phyloP scores from a whole-genome alignment of 2,797 vertebrate genomes.

The Lophotriccus pileatus region DNA sequence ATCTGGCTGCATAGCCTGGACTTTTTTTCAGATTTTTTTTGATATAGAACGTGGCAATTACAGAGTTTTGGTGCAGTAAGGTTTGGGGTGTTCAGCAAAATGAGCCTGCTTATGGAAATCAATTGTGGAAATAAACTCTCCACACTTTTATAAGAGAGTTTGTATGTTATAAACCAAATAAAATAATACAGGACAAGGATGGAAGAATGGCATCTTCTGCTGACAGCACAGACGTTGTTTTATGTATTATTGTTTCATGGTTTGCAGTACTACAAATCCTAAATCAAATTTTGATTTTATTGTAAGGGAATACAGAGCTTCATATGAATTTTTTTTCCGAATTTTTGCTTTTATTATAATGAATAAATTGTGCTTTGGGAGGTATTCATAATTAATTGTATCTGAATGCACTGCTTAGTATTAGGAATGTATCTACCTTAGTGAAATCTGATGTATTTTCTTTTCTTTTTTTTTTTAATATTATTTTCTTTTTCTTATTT shows the following conservation, averaged over 20 bases:
- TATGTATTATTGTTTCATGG: background rate
- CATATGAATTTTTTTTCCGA: background rate
- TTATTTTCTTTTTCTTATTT: background rate
- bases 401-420: background rate
- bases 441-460: rapidly evolving
- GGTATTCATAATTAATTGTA: background rate
- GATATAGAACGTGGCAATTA: background rate
- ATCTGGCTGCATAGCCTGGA: background rate
- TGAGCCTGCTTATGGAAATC: background rate
- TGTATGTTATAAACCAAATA: background rate
- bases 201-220: background rate
- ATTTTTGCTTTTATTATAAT: background rate
- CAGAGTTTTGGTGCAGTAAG: background rate
- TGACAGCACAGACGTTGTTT: background rate
- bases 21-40: background rate
- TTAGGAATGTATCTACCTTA: background rate
- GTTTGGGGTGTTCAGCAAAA: background rate
- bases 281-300: background rate
- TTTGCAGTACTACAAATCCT: background rate
- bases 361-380: background rate
- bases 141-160: background rate
- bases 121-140: background rate
- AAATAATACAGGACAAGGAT: background rate
- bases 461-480: background rate
- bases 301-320: background rate